Conservation (phyloP, 2,113 vertebrate species). For the Rhea americana region DNA sequence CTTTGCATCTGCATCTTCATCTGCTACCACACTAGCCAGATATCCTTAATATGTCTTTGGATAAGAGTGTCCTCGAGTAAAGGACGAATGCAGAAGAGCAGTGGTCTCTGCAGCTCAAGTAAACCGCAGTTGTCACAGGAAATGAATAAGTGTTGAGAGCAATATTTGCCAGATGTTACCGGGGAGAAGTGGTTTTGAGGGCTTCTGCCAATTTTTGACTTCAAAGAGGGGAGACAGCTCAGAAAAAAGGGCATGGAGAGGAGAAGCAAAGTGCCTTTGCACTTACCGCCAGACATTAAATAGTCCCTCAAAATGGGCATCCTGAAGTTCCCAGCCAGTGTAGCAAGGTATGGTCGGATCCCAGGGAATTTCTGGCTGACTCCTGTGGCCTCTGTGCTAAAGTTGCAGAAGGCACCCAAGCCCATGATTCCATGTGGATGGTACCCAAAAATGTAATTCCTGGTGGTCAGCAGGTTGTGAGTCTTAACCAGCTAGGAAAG, state of each 20-base stretch:
- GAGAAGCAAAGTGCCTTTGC: background rate
- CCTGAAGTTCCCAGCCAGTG: constrained; percentile 93
- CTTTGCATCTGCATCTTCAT: background rate
- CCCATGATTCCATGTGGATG: constrained; percentile 96
- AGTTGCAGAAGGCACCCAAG: constrained; percentile 96
- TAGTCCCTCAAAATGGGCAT: constrained; percentile 93
- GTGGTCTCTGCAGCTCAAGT: background rate
- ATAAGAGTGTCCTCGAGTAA: background rate
- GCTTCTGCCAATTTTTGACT: background rate
- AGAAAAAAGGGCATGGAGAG: background rate
- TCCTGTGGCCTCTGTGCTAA: constrained; percentile 93
- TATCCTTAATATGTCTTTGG: background rate
- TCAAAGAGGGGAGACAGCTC: background rate
- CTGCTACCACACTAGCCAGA: background rate
- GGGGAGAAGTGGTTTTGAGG: background rate
- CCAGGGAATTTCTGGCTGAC: constrained; percentile 94
- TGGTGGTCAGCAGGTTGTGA: constrained; percentile 88
- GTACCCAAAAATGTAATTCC: constrained; percentile 96
- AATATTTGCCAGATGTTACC: background rate
- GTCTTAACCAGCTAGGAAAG: constrained; percentile 91
- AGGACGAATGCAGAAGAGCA: background rate
- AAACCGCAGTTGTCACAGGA: too few species aligned
- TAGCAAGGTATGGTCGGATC: constrained; percentile 91
- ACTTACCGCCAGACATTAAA: constrained; percentile 95
- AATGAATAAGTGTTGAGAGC: too few species aligned